A percentile compares a stretch with the other conserved stretches of the same genome.
phyloP scores from a whole-genome alignment of 2,888 invertebrate species.

The Synanthedon myopaeformis region DNA sequence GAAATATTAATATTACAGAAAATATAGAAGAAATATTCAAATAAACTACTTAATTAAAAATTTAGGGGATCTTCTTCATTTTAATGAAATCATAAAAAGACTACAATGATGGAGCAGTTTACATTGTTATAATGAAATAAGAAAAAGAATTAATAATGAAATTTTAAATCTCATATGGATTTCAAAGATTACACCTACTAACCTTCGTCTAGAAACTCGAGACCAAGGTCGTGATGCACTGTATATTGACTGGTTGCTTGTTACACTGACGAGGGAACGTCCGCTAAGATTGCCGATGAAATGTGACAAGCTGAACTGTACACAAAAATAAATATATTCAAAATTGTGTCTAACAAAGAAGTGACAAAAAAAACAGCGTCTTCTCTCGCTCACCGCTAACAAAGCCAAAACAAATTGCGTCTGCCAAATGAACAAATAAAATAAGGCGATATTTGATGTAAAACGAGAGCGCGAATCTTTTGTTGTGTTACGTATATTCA shows the following conservation, averaged over 20 bases:
- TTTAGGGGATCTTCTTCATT: background rate
- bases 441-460: conserved; percentile 4
- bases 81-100: background rate
- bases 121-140: no score
- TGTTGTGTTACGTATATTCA: conserved; percentile 60
- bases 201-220: conserved; percentile 75
- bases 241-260: conserved; percentile 71
- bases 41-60: background rate
- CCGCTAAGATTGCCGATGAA: conserved; percentile 72
- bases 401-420: background rate
- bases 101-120: background rate
- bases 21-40: background rate
- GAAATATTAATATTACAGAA: background rate
- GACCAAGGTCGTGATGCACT: conserved; percentile 76
- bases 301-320: conserved; percentile 70
- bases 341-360: conserved; percentile 25
- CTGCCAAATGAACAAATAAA: background rate
- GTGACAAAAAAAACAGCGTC: conserved; percentile 8
- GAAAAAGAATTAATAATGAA: background rate
- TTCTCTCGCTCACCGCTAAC: background rate
- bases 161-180: conserved; percentile 16
- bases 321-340: conserved; percentile 9
- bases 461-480: conserved; percentile 23
- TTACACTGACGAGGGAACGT: conserved; percentile 70
- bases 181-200: conserved; percentile 29